Evolutionary conservation across 2,888 invertebrate genomes (phyloP).

Genomic region (Heliconius cydno): DNA sequence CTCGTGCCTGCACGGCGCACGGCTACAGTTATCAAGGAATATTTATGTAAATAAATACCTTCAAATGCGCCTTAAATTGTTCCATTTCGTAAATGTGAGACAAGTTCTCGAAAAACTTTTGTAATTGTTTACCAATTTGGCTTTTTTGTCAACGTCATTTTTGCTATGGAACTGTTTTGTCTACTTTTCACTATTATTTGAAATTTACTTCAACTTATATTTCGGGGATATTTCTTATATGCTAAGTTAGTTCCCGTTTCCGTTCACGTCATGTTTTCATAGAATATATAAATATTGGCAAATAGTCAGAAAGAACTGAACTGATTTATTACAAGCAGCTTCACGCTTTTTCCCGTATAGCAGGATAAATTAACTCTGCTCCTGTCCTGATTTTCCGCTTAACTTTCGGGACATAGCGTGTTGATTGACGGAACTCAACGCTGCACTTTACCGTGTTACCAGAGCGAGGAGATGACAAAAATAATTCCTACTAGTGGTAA

Average conservation of each 20-base stretch:
- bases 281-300: too few relatives aligned
- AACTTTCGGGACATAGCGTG: too few relatives aligned
- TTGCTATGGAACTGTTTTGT: constrained; percentile 2
- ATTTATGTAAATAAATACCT: constrained; percentile 52
- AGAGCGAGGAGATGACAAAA: too few relatives aligned
- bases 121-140: constrained; percentile 28
- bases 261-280: not conserved
- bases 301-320: too few relatives aligned
- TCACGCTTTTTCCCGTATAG: too few relatives aligned
- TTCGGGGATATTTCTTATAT: not conserved
- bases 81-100: constrained; percentile 27
- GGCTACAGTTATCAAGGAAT: constrained; percentile 49
- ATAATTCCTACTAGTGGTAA: too few relatives aligned
- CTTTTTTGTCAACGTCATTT: constrained; percentile 22
- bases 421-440: too few relatives aligned
- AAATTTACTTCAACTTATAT: not conserved
- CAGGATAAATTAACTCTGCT: too few relatives aligned
- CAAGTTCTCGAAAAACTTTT: constrained; percentile 52
- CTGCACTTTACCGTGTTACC: too few relatives aligned
- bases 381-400: too few relatives aligned
- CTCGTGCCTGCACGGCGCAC: constrained; percentile 11
- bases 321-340: too few relatives aligned
- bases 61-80: constrained; percentile 41
- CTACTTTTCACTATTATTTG: not conserved
- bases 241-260: too few relatives aligned